Evolutionary conservation across 2,113 vertebrate genomes (phyloP).

Genomic region (Gallinago paraguaiae): DNA sequence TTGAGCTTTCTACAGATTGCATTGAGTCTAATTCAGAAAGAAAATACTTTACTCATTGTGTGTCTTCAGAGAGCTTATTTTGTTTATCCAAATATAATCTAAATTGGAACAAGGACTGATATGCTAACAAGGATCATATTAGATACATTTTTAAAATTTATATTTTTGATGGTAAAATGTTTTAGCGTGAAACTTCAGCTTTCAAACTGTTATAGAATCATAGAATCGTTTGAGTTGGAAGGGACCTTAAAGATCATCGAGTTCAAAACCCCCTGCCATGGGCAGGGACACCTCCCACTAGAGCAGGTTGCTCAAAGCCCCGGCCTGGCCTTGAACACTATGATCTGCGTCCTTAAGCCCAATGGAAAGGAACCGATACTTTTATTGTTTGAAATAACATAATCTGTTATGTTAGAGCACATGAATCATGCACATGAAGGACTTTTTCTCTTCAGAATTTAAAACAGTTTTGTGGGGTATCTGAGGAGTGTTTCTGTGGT

Average conservation of each 20-base stretch:
- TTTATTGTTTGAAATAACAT: background rate
- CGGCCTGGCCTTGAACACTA: background rate
- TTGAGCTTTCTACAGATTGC: background rate
- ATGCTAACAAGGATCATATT: background rate
- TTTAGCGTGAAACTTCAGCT: background rate
- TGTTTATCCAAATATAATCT: background rate
- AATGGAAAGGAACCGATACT: background rate
- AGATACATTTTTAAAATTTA: background rate
- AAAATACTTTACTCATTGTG: background rate
- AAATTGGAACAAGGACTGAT: background rate
- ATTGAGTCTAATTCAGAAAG: background rate
- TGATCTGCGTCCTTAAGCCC: background rate
- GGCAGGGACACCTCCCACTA: too few relatives aligned
- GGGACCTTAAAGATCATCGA: too few relatives aligned
- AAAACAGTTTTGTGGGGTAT: background rate
- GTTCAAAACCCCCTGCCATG: too few relatives aligned
- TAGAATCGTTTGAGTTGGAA: too few relatives aligned
- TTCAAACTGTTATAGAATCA: background rate
- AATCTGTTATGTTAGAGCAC: background rate
- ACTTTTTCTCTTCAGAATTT: background rate
- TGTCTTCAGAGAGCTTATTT: background rate
- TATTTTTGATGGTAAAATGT: background rate
- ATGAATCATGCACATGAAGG: background rate
- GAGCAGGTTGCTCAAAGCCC: too few relatives aligned
- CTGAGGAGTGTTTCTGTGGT: background rate